A percentile compares a stretch with the other conserved stretches of the same genome.
phyloP scores from a whole-genome alignment of 2,113 vertebrate genomes.

The Fukomys damarensis region DNA sequence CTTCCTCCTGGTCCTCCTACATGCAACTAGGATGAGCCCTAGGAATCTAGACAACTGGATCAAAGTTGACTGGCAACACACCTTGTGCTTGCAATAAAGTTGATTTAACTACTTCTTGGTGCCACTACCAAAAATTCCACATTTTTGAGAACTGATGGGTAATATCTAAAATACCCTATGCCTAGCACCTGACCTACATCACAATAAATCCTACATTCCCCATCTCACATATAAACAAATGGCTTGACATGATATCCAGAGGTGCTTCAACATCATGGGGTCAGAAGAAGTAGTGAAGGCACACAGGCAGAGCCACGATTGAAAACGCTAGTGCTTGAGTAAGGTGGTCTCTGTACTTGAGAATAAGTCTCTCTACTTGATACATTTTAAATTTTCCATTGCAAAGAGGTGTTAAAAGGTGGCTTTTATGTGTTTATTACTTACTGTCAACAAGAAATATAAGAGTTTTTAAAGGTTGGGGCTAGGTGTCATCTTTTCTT shows the following conservation, averaged over 20 bases:
- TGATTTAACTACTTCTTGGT: not conserved
- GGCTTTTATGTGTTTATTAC: not conserved
- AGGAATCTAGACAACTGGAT: not conserved
- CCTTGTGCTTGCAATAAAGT: not conserved
- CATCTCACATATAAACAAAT: not conserved
- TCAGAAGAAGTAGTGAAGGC: not conserved
- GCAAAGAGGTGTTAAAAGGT: not conserved
- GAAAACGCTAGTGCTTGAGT: not conserved
- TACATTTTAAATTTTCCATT: not conserved
- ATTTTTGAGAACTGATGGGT: conserved; percentile 25
- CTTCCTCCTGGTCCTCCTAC: not conserved
- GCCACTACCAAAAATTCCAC: not conserved
- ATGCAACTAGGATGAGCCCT: not conserved
- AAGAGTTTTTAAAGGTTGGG: not conserved
- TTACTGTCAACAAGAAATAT: not conserved
- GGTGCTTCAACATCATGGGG: not conserved
- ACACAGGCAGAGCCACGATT: not conserved
- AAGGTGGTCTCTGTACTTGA: too few relatives aligned
- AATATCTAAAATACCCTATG: not conserved
- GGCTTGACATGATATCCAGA: not conserved
- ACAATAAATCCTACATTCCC: not conserved
- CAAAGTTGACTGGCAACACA: not conserved
- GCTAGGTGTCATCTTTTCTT: not conserved
- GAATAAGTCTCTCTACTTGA: too few relatives aligned
- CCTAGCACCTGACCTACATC: not conserved